Conservation (phyloP, 2,888 invertebrate species). For the Cyaniris semiargus region DNA sequence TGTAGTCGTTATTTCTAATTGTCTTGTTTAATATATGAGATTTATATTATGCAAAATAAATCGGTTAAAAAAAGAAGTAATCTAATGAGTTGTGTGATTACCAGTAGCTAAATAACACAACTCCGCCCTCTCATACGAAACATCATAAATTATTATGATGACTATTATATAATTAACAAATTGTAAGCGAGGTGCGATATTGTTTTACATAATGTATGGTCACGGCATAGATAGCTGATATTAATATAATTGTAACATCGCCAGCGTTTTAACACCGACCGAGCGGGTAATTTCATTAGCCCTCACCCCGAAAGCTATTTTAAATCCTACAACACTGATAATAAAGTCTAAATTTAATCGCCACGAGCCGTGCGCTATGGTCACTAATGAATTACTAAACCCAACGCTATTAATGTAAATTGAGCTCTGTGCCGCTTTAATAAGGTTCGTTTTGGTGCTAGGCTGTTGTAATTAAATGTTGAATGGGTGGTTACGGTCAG, state of each 20-base stretch:
- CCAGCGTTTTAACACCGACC: conserved; percentile 50
- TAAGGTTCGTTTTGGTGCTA: conserved; percentile 38
- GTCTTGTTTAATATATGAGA: too few species aligned
- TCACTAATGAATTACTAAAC: conserved; percentile 42
- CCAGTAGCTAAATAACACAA: not conserved
- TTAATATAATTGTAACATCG: conserved; percentile 36
- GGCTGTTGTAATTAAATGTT: conserved; percentile 23
- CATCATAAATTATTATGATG: conserved; percentile 9
- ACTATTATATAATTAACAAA: conserved; percentile 25
- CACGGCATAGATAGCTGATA: conserved; percentile 19
- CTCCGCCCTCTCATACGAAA: not conserved
- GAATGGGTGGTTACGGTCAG: conserved; percentile 50
- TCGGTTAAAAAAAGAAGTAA: not conserved
- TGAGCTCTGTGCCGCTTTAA: conserved; percentile 32
- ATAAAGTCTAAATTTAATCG: conserved; percentile 39
- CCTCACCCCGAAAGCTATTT: conserved; percentile 28
- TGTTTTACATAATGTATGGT: conserved; percentile 28
- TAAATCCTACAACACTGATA: conserved; percentile 1
- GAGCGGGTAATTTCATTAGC: conserved; percentile 45
- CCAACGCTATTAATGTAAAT: conserved; percentile 41
- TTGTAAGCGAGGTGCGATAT: conserved; percentile 25
- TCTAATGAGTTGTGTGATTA: not conserved
- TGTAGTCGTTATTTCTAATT: too few species aligned
- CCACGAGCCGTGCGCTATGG: conserved; percentile 42
- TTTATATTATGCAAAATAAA: too few species aligned